phyloP scores from a whole-genome alignment of 2,113 vertebrate genomes.

The Camelus dromedarius region DNA sequence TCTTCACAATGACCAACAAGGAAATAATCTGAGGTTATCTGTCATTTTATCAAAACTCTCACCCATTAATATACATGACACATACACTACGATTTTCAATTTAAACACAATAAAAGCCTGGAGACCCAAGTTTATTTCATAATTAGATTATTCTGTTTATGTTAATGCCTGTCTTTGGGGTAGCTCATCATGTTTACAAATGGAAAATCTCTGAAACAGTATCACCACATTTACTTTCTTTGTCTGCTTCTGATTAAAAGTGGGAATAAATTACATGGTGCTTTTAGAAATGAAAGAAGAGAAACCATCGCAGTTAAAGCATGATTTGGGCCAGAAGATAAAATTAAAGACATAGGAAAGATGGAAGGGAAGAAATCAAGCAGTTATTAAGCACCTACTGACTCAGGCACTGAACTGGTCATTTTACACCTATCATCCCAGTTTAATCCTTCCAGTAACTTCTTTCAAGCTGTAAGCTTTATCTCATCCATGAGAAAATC shows the following conservation, averaged over 20 bases:
- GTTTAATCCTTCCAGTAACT: not conserved
- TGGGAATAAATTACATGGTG: not conserved
- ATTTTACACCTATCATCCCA: not conserved
- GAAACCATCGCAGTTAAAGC: not conserved
- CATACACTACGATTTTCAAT: not conserved
- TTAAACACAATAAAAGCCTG: not conserved
- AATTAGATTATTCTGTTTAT: not conserved
- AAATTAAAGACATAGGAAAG: not conserved
- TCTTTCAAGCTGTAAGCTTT: not conserved
- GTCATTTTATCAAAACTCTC: constrained; percentile 38
- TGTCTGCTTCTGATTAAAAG: not conserved
- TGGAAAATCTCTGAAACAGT: not conserved
- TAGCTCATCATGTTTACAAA: not conserved
- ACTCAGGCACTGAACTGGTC: not conserved
- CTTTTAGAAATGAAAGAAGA: constrained; percentile 5
- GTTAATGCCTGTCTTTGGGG: not conserved
- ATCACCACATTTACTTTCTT: not conserved
- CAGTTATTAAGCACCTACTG: not conserved
- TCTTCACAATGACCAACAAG: not conserved
- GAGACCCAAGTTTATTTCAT: not conserved
- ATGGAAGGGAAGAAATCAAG: not conserved
- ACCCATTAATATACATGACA: not conserved
- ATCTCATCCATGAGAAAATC: not conserved
- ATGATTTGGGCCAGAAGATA: not conserved
- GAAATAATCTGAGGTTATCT: not conserved